Conservation (phyloP, 2,113 vertebrate genomes). For the Xiphorhynchus elegans region DNA sequence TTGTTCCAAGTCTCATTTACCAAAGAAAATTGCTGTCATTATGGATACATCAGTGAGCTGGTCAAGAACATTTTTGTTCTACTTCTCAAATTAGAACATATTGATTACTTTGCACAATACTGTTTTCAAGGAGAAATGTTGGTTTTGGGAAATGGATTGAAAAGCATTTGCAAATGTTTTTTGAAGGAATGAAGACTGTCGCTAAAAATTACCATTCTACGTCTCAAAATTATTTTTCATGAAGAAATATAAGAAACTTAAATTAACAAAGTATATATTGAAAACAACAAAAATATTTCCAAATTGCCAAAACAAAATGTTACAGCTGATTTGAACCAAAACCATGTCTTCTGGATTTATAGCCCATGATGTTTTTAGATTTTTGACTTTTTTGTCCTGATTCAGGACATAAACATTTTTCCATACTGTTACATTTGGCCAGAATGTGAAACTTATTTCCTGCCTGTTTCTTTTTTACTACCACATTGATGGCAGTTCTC, state of each 20-base stretch:
- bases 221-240: neutral
- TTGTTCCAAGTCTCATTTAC: slow-evolving; percentile 42
- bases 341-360: slow-evolving; percentile 17
- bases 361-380: slow-evolving; percentile 39
- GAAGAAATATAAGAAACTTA: slow-evolving; percentile 6
- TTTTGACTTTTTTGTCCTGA: slow-evolving; percentile 50
- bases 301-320: slow-evolving; percentile 36
- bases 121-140: slow-evolving; percentile 2
- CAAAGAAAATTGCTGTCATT: slow-evolving; percentile 39
- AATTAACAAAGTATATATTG: neutral
- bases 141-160: neutral
- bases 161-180: slow-evolving; percentile 3
- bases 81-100: slow-evolving; percentile 32
- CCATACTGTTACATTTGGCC: slow-evolving; percentile 52
- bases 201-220: neutral
- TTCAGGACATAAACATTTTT: slow-evolving; percentile 64
- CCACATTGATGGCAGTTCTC: slow-evolving; percentile 49
- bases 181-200: neutral
- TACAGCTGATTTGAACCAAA: slow-evolving; percentile 34
- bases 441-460: slow-evolving; percentile 56
- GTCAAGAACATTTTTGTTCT: slow-evolving; percentile 10
- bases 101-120: neutral
- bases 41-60: neutral
- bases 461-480: slow-evolving; percentile 64
- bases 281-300: slow-evolving; percentile 11